phyloP scores from a whole-genome alignment of 2,113 vertebrate species.

The Sciurus niger region DNA sequence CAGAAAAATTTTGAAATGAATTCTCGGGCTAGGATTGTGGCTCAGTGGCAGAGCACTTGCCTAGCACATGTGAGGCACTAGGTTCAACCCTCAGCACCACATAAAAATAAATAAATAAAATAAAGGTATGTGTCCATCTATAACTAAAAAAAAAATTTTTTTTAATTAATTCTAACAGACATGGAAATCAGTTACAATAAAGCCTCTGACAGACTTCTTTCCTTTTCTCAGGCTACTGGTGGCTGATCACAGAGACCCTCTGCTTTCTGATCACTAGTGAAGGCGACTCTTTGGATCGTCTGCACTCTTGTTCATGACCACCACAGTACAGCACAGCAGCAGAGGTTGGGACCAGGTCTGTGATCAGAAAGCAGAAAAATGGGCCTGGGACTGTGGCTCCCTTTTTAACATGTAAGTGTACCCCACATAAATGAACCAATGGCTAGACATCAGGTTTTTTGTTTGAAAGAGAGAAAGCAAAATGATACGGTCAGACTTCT shows the following conservation, averaged over 20 bases:
- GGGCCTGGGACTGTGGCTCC: neutral
- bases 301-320: neutral
- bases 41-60: no score
- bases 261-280: neutral
- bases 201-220: neutral
- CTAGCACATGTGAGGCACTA: no score
- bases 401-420: neutral
- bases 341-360: neutral
- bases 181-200: neutral
- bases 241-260: neutral
- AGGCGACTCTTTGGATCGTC: neutral
- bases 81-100: no score
- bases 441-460: neutral
- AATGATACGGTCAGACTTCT: neutral
- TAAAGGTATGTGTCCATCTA: no score
- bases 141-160: no score
- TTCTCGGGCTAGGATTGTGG: neutral
- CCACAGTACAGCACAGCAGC: neutral
- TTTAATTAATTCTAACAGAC: neutral
- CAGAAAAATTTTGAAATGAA: neutral
- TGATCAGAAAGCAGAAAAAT: neutral
- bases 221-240: neutral
- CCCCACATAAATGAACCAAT: neutral
- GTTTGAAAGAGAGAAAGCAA: neutral
- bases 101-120: no score